These are phyloP conservation scores for Sebastiscus tertius DNA, from an alignment of 2,797 vertebrate genomes.

Conservation along the genomic window DNA sequence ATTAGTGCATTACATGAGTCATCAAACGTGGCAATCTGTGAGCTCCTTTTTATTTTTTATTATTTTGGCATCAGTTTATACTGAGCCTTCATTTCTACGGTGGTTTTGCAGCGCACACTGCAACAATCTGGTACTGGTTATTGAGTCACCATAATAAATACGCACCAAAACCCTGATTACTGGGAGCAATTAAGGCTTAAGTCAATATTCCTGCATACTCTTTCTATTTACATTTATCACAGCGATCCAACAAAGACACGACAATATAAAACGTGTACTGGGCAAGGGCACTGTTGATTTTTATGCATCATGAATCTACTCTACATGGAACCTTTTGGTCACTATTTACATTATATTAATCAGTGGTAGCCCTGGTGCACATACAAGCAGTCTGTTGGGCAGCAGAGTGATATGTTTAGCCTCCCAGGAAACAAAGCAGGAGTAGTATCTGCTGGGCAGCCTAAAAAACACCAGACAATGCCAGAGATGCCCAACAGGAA, in stretches of 20 bases:
- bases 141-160: not conserved
- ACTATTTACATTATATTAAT: not conserved
- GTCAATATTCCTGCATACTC: not conserved
- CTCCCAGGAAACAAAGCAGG: constrained; percentile 8
- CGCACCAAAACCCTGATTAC: not conserved
- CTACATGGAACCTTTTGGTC: not conserved
- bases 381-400: not conserved
- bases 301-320: not conserved
- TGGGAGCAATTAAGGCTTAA: not conserved
- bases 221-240: not conserved
- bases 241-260: not conserved
- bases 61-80: not conserved
- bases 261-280: not conserved
- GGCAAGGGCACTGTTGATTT: not conserved
- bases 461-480: constrained; percentile 7
- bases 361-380: not conserved
- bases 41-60: not conserved
- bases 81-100: not conserved
- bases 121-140: not conserved
- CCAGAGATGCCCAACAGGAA: constrained; percentile 15
- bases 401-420: not conserved
- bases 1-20: not conserved
- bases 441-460: not conserved
- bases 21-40: not conserved
- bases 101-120: not conserved